phyloP scores from a whole-genome alignment of 1,140 invertebrate species.

The Caenorhabditis briggsae region DNA sequence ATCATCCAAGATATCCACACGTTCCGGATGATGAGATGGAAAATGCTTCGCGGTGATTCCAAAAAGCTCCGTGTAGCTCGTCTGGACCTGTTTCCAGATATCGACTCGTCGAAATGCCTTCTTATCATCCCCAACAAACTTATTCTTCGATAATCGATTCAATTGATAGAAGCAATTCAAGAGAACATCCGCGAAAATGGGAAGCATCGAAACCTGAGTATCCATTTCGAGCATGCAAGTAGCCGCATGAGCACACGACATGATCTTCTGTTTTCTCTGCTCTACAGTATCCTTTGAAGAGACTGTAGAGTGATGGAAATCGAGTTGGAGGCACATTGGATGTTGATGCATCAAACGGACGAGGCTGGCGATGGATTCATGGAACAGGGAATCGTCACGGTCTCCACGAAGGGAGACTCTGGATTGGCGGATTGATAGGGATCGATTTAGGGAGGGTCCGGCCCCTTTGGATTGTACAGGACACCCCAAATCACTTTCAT shows the following conservation, averaged over 20 bases:
- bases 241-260: constrained; percentile 10
- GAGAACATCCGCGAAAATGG: constrained; percentile 62
- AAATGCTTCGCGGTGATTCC: constrained; percentile 59
- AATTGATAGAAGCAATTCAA: constrained; percentile 67
- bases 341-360: constrained; percentile 25
- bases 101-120: constrained; percentile 16
- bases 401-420: constrained; percentile 45
- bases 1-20: constrained; percentile 67
- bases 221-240: constrained; percentile 31
- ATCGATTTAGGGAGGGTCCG: not conserved
- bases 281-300: constrained; percentile 34
- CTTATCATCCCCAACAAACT: constrained; percentile 48
- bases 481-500: not conserved
- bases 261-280: constrained; percentile 39
- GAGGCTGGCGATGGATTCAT: constrained; percentile 46
- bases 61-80: constrained; percentile 65
- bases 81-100: constrained; percentile 70
- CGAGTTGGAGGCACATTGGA: constrained; percentile 32
- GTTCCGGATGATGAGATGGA: constrained; percentile 57
- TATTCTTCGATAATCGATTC: constrained; percentile 61
- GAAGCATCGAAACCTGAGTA: constrained; percentile 54
- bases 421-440: constrained; percentile 9
- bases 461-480: not conserved
- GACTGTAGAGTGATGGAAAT: constrained; percentile 40
- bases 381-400: constrained; percentile 42